Conservation (phyloP, 2,888 invertebrate genomes). For the Dendrolimus pini region DNA sequence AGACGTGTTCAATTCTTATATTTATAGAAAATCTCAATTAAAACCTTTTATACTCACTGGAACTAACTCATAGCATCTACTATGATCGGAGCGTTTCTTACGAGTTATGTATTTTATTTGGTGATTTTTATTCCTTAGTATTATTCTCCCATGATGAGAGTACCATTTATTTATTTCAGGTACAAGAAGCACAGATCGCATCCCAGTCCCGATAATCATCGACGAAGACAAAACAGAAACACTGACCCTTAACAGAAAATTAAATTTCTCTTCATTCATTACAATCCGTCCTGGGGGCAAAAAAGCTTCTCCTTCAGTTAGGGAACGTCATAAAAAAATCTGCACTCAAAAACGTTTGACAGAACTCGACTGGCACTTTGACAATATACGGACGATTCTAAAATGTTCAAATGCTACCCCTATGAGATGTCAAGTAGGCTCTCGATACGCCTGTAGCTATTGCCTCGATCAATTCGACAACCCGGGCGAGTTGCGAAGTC, state of each 20-base stretch:
- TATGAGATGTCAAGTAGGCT: constrained; percentile 36
- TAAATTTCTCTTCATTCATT: constrained; percentile 37
- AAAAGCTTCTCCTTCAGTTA: constrained; percentile 14
- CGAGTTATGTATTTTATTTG: no score
- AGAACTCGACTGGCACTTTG: constrained; percentile 48
- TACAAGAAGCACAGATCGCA: no score
- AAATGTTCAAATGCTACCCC: constrained; percentile 49
- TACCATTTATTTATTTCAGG: no score
- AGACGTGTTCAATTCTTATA: no score
- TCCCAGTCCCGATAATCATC: not conserved
- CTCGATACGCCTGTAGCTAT: constrained; percentile 45
- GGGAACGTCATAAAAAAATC: constrained; percentile 18
- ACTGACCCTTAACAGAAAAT: constrained; percentile 28
- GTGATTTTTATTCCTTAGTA: no score
- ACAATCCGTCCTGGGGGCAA: constrained; percentile 31
- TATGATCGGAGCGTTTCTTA: no score
- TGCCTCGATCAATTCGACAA: constrained; percentile 43
- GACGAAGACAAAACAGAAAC: constrained; percentile 10
- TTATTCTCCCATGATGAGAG: no score
- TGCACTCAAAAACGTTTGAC: constrained; percentile 24
- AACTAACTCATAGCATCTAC: no score
- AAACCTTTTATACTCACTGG: no score
- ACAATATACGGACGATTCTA: constrained; percentile 42
- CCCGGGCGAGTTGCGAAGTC: constrained; percentile 38
- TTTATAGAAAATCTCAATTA: no score